These are phyloP conservation scores for Drosophila antonietae DNA, from an alignment of 2,888 invertebrate genomes.

Conservation along the genomic window DNA sequence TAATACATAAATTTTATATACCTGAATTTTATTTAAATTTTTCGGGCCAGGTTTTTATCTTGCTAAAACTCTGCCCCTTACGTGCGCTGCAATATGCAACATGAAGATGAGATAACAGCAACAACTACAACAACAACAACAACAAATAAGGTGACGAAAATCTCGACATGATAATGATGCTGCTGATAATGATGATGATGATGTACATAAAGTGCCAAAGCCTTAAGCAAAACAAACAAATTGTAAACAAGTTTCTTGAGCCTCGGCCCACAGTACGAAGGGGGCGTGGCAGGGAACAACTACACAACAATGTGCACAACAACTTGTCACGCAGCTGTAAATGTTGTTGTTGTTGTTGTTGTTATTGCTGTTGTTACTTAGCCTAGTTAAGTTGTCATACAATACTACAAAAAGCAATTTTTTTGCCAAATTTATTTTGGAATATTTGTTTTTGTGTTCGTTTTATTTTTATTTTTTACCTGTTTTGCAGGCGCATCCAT, in stretches of 20 bases:
- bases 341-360: conserved; percentile 27
- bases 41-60: not conserved
- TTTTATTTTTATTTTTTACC: conserved; percentile 56
- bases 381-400: conserved; percentile 69
- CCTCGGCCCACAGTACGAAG: conserved; percentile 17
- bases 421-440: conserved; percentile 55
- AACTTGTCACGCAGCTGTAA: conserved; percentile 71
- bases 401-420: conserved; percentile 30
- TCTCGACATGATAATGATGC: not conserved
- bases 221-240: conserved; percentile 51
- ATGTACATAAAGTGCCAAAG: conserved; percentile 37
- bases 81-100: conserved; percentile 18
- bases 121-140: not conserved
- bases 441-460: conserved; percentile 39
- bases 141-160: conserved; percentile 5
- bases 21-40: not conserved
- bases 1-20: not conserved
- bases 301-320: conserved; percentile 53
- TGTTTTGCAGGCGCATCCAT: conserved; percentile 79
- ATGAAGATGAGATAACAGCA: conserved; percentile 1
- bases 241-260: conserved; percentile 70
- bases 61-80: not conserved
- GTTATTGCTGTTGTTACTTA: conserved; percentile 60
- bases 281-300: conserved; percentile 53
- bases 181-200: conserved; percentile 23